Conservation (phyloP, 2,797 vertebrate species). For the Gallinago solitaria region DNA sequence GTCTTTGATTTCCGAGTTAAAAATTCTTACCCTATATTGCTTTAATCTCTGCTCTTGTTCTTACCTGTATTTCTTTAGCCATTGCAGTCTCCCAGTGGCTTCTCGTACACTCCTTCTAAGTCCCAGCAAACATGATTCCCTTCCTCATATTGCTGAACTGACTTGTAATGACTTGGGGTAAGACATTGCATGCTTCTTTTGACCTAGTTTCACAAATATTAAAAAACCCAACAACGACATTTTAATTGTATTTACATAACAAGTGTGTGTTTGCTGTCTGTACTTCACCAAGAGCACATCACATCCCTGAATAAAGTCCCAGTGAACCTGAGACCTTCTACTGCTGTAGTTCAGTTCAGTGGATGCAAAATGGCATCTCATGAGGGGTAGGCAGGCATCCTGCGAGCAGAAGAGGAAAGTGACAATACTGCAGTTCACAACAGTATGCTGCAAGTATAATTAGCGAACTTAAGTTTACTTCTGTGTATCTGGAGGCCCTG, state of each 20-base stretch:
- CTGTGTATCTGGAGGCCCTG: not conserved
- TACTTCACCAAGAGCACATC: not conserved
- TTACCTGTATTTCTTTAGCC: not conserved
- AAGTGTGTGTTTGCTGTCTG: not conserved
- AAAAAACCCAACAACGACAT: not conserved
- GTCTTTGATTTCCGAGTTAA: not conserved
- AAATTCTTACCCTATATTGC: not conserved
- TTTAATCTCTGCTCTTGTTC: not conserved
- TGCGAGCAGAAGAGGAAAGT: not conserved
- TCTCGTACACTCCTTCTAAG: not conserved
- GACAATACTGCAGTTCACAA: not conserved
- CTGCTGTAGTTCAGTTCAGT: not conserved
- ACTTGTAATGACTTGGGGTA: not conserved
- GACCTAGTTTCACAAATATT: not conserved
- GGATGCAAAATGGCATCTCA: not conserved
- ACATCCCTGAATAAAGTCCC: not conserved
- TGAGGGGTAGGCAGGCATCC: fast-evolving
- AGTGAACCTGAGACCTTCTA: not conserved
- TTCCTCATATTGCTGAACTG: not conserved
- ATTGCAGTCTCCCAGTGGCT: not conserved
- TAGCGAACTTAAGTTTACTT: not conserved
- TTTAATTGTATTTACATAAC: not conserved
- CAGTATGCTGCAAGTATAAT: not conserved
- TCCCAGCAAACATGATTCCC: not conserved
- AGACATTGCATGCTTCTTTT: not conserved